These are phyloP conservation scores for Enhydra lutris DNA, from an alignment of 2,113 vertebrate genomes.

Conservation along the genomic window DNA sequence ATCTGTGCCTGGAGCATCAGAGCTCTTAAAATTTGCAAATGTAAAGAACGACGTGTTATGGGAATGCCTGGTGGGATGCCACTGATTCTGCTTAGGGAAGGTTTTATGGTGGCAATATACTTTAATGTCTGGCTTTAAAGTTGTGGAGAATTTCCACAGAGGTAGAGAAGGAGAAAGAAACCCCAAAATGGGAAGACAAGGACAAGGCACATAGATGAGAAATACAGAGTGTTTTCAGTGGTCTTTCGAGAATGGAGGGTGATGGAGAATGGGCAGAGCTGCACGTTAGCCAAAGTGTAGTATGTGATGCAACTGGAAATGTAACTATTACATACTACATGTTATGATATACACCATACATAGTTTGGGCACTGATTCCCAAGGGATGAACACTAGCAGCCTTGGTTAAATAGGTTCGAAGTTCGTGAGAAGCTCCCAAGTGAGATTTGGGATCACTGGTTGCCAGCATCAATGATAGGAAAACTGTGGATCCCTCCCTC, in stretches of 20 bases:
- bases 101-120: not conserved
- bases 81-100: not conserved
- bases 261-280: not conserved
- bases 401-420: not conserved
- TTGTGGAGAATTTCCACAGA: not conserved
- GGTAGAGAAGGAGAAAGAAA: not conserved
- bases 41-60: not conserved
- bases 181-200: not conserved
- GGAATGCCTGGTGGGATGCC: not conserved
- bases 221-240: not conserved
- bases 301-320: not conserved
- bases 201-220: not conserved
- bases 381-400: not conserved
- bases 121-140: not conserved
- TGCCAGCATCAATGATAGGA: not conserved
- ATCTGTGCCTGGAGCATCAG: not conserved
- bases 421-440: not conserved
- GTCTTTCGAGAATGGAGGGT: not conserved
- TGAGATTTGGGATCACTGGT: not conserved
- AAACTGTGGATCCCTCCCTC: not conserved
- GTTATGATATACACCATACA: not conserved
- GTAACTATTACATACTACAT: not conserved
- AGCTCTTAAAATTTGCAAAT: not conserved
- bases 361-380: not conserved
- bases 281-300: not conserved